Evolutionary conservation across 2,113 vertebrate genomes (phyloP).

Genomic region (Rousettus leschenaultii): DNA sequence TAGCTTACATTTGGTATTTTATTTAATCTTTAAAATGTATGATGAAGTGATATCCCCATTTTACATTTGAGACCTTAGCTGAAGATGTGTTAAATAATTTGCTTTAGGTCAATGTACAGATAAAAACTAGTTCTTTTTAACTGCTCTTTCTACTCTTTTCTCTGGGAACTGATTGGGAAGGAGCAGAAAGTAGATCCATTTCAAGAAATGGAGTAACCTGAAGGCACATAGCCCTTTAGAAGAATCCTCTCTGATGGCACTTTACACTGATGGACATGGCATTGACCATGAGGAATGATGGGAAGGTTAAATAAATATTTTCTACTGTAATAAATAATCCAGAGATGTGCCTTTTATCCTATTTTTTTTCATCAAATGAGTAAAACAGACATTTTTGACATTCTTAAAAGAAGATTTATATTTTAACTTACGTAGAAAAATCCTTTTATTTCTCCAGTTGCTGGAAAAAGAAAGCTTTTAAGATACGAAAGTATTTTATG

Average conservation of each 20-base stretch:
- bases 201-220: not conserved
- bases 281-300: not conserved
- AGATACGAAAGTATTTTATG: slow-evolving; percentile 3
- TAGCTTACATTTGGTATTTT: not conserved
- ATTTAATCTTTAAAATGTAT: not conserved
- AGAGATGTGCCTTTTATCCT: not conserved
- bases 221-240: not conserved
- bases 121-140: not conserved
- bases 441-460: not conserved
- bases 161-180: not conserved
- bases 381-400: not conserved
- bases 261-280: not conserved
- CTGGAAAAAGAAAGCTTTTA: slow-evolving; percentile 8
- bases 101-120: not conserved
- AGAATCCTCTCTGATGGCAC: not conserved
- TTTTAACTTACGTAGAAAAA: not conserved
- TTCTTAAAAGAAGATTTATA: not conserved
- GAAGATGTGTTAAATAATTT: not conserved
- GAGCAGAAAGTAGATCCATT: not conserved
- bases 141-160: slow-evolving; percentile 18
- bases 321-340: not conserved
- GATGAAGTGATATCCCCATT: not conserved
- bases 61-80: not conserved
- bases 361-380: not conserved
- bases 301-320: not conserved